These are phyloP conservation scores for Synanthedon formicaeformis DNA, from an alignment of 2,888 invertebrate species.

Conservation along the genomic window DNA sequence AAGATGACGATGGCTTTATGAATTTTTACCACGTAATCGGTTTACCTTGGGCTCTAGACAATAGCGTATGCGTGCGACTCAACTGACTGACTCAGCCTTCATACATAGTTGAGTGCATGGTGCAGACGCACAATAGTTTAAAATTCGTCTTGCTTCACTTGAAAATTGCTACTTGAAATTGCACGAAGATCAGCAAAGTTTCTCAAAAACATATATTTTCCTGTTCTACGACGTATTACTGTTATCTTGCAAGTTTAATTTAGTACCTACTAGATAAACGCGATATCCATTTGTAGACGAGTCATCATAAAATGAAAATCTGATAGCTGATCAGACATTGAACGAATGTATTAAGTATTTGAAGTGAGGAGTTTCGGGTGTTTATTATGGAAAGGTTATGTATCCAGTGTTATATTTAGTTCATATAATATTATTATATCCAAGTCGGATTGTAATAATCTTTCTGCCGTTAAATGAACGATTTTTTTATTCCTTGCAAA, in stretches of 20 bases:
- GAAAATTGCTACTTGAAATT: too few relatives aligned
- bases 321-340: too few relatives aligned
- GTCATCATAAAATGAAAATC: too few relatives aligned
- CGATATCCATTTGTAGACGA: too few relatives aligned
- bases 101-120: constrained; percentile 58
- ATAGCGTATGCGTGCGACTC: constrained; percentile 49
- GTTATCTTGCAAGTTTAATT: too few relatives aligned
- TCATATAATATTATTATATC: not conserved
- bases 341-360: too few relatives aligned
- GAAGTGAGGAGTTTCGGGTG: too few relatives aligned
- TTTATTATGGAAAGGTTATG: too few relatives aligned
- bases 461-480: not conserved
- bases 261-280: too few relatives aligned
- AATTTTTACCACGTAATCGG: constrained; percentile 61
- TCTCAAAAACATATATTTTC: too few relatives aligned
- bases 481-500: constrained; percentile 5
- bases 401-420: not conserved
- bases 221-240: too few relatives aligned
- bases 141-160: constrained; percentile 22
- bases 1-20: constrained; percentile 52
- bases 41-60: constrained; percentile 53
- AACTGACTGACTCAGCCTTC: constrained; percentile 44
- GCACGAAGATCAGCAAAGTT: too few relatives aligned
- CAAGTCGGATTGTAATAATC: not conserved
- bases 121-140: constrained; percentile 47